phyloP scores from a whole-genome alignment of 2,113 vertebrate species.

The Sphaerodactylus townsendi region DNA sequence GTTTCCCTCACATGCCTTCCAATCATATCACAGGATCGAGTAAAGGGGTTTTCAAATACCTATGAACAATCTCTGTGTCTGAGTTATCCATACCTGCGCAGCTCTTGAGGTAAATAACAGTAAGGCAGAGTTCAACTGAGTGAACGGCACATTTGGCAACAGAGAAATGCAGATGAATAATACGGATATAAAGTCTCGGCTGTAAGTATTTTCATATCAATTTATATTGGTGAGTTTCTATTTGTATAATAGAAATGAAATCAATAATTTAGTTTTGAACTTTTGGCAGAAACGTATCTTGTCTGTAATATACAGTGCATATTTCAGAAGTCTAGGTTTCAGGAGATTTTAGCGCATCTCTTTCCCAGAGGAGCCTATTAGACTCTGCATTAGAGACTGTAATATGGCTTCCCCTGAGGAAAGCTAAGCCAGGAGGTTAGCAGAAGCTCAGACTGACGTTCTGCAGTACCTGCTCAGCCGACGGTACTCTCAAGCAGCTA shows the following conservation, averaged over 20 bases:
- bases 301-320: conserved; percentile 21
- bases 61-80: not conserved
- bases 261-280: not conserved
- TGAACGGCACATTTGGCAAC: not conserved
- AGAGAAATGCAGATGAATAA: not conserved
- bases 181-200: no score
- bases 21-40: no score
- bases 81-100: not conserved
- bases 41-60: not conserved
- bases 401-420: not conserved
- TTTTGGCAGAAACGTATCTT: not conserved
- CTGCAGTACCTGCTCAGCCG: not conserved
- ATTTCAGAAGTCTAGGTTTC: not conserved
- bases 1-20: no score
- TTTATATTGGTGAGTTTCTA: not conserved
- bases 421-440: conserved; percentile 15
- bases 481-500: conserved; percentile 13
- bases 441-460: not conserved
- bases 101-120: not conserved
- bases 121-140: not conserved
- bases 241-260: conserved; percentile 10
- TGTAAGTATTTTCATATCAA: not conserved
- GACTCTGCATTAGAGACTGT: accelerated
- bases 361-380: conserved; percentile 21
- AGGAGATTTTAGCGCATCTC: not conserved